Conservation (phyloP, 1,140 invertebrate genomes). For the Ceratina australensis region DNA sequence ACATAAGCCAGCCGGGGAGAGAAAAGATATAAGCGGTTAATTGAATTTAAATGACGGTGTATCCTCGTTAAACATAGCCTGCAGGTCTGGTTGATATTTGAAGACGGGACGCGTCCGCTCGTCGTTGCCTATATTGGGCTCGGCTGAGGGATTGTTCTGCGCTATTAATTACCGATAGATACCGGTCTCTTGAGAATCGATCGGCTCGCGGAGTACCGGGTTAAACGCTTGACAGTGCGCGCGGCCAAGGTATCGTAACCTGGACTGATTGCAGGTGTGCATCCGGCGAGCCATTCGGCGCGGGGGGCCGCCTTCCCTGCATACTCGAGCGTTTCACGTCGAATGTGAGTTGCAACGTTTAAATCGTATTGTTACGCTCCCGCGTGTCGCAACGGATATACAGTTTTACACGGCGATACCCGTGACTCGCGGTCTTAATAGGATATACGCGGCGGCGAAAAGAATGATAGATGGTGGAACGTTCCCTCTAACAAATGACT, state of each 20-base stretch:
- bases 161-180: constrained; percentile 37
- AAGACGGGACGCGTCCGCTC: constrained; percentile 7
- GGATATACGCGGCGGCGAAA: constrained; percentile 40
- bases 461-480: constrained; percentile 47
- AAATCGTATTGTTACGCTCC: constrained; percentile 49
- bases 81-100: constrained; percentile 24
- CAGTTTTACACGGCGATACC: constrained; percentile 10
- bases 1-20: background rate
- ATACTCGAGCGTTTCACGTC: constrained; percentile 44
- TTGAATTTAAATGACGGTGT: constrained; percentile 39
- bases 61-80: constrained; percentile 46
- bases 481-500: constrained; percentile 34
- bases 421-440: constrained; percentile 28
- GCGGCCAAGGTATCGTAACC: constrained; percentile 52
- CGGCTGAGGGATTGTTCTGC: constrained; percentile 15
- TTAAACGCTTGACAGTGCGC: constrained; percentile 6
- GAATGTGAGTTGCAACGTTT: constrained; percentile 49
- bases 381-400: constrained; percentile 48
- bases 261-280: constrained; percentile 53
- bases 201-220: background rate
- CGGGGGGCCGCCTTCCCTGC: constrained; percentile 53
- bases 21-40: constrained; percentile 32
- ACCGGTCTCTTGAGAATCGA: background rate
- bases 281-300: constrained; percentile 61
- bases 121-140: background rate